phyloP scores from a whole-genome alignment of 1,140 invertebrate genomes.

The Cyclargus thomasi region DNA sequence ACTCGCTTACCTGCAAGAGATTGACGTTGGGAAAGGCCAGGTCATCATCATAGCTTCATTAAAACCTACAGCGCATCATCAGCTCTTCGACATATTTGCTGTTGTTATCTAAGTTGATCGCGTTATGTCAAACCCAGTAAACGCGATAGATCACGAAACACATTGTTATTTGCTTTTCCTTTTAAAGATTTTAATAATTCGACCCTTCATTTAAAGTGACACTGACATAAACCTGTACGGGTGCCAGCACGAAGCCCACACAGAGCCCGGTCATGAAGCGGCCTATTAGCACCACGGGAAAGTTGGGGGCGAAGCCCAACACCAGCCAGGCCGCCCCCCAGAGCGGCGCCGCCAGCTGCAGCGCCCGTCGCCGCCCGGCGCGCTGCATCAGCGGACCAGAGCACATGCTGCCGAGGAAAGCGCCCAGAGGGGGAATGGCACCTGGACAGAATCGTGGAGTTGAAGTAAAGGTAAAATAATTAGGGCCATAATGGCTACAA shows the following conservation, averaged over 20 bases:
- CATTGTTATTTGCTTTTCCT: too few relatives aligned
- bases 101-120: too few relatives aligned
- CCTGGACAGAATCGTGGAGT: slow-evolving; percentile 41
- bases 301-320: slow-evolving; percentile 63
- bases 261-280: slow-evolving; percentile 77
- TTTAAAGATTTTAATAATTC: too few relatives aligned
- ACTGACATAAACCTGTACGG: slow-evolving; percentile 80
- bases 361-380: slow-evolving; percentile 63
- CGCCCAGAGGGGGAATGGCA: slow-evolving; percentile 75
- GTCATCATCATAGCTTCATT: too few relatives aligned
- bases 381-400: slow-evolving; percentile 71
- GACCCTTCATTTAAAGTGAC: background rate
- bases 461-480: too few relatives aligned
- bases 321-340: slow-evolving; percentile 75
- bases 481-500: too few relatives aligned
- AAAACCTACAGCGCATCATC: too few relatives aligned
- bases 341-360: slow-evolving; percentile 69
- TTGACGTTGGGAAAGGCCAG: too few relatives aligned
- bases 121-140: too few relatives aligned
- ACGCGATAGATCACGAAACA: too few relatives aligned
- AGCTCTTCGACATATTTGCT: too few relatives aligned
- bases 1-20: slow-evolving; percentile 76
- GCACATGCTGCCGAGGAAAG: slow-evolving; percentile 71
- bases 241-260: slow-evolving; percentile 77
- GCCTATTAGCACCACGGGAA: slow-evolving; percentile 70